Conservation (phyloP, 2,797 vertebrate species). For the Sebastes nivosus region DNA sequence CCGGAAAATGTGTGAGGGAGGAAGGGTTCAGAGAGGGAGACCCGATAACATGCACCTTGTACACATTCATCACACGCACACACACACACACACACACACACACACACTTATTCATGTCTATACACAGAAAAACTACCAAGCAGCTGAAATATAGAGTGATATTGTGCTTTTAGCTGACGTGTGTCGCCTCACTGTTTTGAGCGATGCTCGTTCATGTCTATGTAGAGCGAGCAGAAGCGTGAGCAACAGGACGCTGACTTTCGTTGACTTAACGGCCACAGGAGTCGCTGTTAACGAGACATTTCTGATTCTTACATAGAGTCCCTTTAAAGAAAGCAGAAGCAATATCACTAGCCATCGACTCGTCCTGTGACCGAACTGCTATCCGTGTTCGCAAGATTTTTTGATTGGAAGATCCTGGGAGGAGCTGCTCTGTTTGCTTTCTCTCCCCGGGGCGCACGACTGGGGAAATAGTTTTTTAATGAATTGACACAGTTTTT, state of each 20-base stretch:
- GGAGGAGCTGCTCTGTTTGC: background rate
- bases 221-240: too few species aligned
- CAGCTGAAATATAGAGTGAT: too few species aligned
- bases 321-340: background rate
- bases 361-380: background rate
- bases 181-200: too few species aligned
- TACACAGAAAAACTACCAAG: background rate
- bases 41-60: constrained; percentile 26
- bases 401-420: background rate
- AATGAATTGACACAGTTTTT: background rate
- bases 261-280: too few species aligned
- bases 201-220: too few species aligned
- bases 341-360: background rate
- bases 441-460: background rate
- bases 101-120: background rate
- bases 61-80: constrained; percentile 15
- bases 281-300: fast-evolving
- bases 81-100: background rate
- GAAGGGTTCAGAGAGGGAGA: constrained; percentile 46
- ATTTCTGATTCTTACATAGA: too few species aligned
- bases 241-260: too few species aligned
- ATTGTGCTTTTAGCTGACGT: too few species aligned
- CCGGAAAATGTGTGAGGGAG: constrained; percentile 49
- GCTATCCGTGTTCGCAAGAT: background rate
- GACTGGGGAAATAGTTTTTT: background rate